Evolutionary conservation across 1,140 invertebrate species (phyloP).

Genomic region (Ericerus pela): DNA sequence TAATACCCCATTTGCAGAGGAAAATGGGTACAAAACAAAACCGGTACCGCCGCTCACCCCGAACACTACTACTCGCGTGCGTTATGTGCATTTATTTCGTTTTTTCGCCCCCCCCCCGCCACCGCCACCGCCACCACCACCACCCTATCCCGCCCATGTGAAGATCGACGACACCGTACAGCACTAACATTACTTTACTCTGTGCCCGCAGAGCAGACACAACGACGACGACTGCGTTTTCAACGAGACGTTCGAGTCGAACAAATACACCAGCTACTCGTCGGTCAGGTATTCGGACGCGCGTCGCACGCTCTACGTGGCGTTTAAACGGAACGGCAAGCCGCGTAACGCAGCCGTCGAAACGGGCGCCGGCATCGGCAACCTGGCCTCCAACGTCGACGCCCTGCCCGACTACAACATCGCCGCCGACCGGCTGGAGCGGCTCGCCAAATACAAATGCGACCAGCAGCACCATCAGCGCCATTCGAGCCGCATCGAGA

Average conservation of each 20-base stretch:
- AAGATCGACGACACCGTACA: too few relatives aligned
- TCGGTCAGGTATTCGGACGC: slow-evolving; percentile 54
- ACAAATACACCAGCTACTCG: slow-evolving; percentile 73
- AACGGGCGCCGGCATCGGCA: slow-evolving; percentile 46
- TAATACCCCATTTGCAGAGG: too few relatives aligned
- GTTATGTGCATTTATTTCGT: too few relatives aligned
- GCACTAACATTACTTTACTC: too few relatives aligned
- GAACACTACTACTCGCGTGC: too few relatives aligned
- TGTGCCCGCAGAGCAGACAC: too few relatives aligned
- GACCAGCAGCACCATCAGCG: background rate
- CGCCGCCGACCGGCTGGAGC: slow-evolving; percentile 37
- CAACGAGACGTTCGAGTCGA: slow-evolving; percentile 65
- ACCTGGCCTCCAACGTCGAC: slow-evolving; percentile 50
- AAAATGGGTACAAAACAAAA: too few relatives aligned
- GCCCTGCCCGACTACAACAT: slow-evolving; percentile 46
- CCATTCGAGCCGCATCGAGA: background rate
- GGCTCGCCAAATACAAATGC: slow-evolving; percentile 22
- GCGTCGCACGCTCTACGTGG: slow-evolving; percentile 55
- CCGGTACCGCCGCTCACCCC: too few relatives aligned
- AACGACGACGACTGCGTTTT: slow-evolving; percentile 68
- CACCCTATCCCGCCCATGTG: too few relatives aligned
- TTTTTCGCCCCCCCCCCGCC: too few relatives aligned
- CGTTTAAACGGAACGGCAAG: slow-evolving; percentile 50
- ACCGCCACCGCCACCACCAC: too few relatives aligned
- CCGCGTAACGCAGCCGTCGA: slow-evolving; percentile 52